Percentiles rank a stretch among this genome's conserved stretches.
Conservation (phyloP, 2,797 vertebrate species). For the Takifugu rubripes region DNA sequence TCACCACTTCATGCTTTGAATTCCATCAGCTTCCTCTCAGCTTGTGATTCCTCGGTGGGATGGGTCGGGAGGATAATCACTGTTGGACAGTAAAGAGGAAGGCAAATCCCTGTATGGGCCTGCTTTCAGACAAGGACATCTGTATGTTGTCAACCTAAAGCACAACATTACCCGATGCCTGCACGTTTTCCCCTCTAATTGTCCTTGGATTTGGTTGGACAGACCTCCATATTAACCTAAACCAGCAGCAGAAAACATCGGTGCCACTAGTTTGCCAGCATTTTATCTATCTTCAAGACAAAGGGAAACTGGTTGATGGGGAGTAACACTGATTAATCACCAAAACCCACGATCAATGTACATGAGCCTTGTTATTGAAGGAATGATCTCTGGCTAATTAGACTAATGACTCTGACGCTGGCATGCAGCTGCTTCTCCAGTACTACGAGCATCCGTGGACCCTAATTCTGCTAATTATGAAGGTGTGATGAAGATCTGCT, state of each 20-base stretch:
- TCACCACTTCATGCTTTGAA: conserved; percentile 73
- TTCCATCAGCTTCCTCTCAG: conserved; percentile 73
- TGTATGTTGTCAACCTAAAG: conserved; percentile 60
- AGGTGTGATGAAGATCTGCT: conserved; percentile 43
- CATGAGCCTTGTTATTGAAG: conserved; percentile 1
- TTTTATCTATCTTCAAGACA: neutral
- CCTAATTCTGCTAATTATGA: conserved; percentile 49
- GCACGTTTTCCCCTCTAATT: neutral
- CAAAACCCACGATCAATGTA: conserved; percentile 1
- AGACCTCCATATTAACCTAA: neutral
- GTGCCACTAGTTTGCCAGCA: neutral
- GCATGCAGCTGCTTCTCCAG: conserved; percentile 26
- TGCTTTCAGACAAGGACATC: conserved; percentile 55
- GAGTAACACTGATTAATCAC: neutral
- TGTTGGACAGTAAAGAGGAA: conserved; percentile 50
- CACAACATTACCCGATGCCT: conserved; percentile 49
- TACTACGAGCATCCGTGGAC: conserved; percentile 40
- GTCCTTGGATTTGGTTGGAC: neutral
- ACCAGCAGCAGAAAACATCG: neutral
- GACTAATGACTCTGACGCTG: conserved; percentile 23
- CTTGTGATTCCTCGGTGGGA: conserved; percentile 51
- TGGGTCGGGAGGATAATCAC: conserved; percentile 48
- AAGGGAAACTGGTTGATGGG: neutral
- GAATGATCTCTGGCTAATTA: conserved; percentile 5
- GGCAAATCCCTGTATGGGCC: conserved; percentile 49